phyloP scores from a whole-genome alignment of 2,797 vertebrate species.

The Danio choprae region DNA sequence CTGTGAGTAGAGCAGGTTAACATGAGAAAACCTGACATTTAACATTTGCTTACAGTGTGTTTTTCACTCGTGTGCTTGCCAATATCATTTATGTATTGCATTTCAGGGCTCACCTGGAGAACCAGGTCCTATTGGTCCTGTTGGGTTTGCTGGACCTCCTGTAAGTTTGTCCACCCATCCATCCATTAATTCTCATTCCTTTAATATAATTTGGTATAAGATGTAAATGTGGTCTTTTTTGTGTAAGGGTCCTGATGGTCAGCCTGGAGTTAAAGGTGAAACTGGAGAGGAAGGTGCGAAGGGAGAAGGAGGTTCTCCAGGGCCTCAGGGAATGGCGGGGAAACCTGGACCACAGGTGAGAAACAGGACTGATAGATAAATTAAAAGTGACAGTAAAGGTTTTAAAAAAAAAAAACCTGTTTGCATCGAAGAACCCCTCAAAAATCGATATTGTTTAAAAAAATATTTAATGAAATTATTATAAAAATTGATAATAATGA shows the following conservation, averaged over 20 bases:
- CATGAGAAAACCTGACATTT: not conserved
- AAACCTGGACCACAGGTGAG: slow-evolving; percentile 87
- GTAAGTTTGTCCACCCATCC: slow-evolving; percentile 73
- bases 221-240: not conserved
- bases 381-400: not conserved
- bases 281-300: slow-evolving; percentile 89
- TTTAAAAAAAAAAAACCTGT: not conserved
- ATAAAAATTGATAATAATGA: too few relatives aligned
- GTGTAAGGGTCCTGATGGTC: slow-evolving; percentile 89
- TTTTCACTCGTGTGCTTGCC: not conserved
- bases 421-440: not conserved
- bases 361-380: not conserved
- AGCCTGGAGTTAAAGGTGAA: slow-evolving; percentile 93
- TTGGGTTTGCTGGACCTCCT: slow-evolving; percentile 90
- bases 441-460: too few relatives aligned
- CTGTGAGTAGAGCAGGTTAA: slow-evolving; percentile 80
- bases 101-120: slow-evolving; percentile 91
- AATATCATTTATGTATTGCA: not conserved
- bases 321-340: slow-evolving; percentile 91
- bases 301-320: slow-evolving; percentile 89
- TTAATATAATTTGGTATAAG: not conserved
- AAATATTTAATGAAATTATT: too few relatives aligned
- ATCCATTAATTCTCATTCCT: not conserved
- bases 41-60: not conserved
- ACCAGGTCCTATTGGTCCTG: slow-evolving; percentile 87